Base-by-base conservation (phyloP, 1,140 invertebrate genomes). In the Hypsibius dujardini region DNA sequence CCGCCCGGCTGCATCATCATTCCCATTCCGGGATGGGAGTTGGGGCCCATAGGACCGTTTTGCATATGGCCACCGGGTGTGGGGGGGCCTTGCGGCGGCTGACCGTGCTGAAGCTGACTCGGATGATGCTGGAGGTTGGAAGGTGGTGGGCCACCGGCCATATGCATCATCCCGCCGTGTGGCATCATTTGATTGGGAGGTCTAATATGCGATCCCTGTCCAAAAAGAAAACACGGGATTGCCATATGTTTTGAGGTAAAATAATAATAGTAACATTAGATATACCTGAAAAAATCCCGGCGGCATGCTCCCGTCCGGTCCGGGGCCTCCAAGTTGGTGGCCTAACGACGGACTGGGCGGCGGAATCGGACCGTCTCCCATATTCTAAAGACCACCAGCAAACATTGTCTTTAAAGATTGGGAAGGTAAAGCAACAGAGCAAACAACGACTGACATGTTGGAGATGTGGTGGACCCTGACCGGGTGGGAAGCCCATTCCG, bases 211-310 rank as follows among this genome's bases (percentile, higher is more conserved):
- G 62, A 67, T 15, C 62, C 62, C 50, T 56, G 50, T 12, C 7
- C 50, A n/a, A 56, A 56, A 56, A n/a, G n/a, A n/a, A 56, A 7
- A 56, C 7, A 56, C 28, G 28, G 28, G 28, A 28, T 28, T 28
- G 28, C 28, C 28, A 28, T 28, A 28, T 28, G 28, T 28, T 28
- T 28, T 28, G 28, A 28, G 28, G 28, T 28, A 28, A 28, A 28
- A 28, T 28, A 28, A 28, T 28, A 28, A 28, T 28, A 28, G 28
- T 28, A 28, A 28, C 28, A 28, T 28, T 28, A 28, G 28, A 7
- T n/a, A n/a, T 56, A 56, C 50, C 12, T 12, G 62, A 67, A 67
- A 67, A 42, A 67, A 67, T 15, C 62, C 62, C 12, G 62, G 62
- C 12, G 62, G 62, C 12, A 67, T 3, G 3, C 12, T 42, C 12